A percentile compares a stretch with the other conserved stretches of the same genome.
These are phyloP conservation scores for Cyprinus carpio DNA, from an alignment of 2,113 vertebrate species.

Conservation along the genomic window DNA sequence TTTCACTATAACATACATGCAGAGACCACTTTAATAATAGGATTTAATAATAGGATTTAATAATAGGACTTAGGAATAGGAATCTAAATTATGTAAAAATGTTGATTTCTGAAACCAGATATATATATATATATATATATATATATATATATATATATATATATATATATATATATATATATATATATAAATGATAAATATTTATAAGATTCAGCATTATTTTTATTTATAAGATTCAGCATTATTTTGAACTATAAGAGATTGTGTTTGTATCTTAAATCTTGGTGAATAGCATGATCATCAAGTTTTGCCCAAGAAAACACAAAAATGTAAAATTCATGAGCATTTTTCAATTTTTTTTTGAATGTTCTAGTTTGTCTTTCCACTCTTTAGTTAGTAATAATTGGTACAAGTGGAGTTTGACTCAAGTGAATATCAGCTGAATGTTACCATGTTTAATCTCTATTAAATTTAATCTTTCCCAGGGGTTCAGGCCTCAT, in stretches of 20 bases:
- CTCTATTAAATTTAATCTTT: not conserved
- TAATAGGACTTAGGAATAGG: not conserved
- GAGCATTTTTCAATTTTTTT: not conserved
- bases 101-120: no score
- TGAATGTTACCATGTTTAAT: slow-evolving; percentile 9
- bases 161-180: no score
- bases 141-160: no score
- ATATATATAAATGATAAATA: not conserved
- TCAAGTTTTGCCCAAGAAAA: not conserved
- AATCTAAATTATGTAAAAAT: not conserved
- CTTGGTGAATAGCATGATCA: not conserved
- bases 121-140: no score
- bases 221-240: not conserved
- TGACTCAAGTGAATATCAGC: not conserved
- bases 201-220: not conserved
- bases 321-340: not conserved
- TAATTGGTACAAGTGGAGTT: not conserved
- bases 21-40: not conserved
- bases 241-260: no score
- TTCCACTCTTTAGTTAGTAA: not conserved
- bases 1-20: not conserved
- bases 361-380: not conserved
- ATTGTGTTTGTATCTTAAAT: not conserved
- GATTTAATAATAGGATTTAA: not conserved
- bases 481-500: slow-evolving; percentile 17